Conservation (phyloP, 2,888 invertebrate species). For the Parnassius orleans region DNA sequence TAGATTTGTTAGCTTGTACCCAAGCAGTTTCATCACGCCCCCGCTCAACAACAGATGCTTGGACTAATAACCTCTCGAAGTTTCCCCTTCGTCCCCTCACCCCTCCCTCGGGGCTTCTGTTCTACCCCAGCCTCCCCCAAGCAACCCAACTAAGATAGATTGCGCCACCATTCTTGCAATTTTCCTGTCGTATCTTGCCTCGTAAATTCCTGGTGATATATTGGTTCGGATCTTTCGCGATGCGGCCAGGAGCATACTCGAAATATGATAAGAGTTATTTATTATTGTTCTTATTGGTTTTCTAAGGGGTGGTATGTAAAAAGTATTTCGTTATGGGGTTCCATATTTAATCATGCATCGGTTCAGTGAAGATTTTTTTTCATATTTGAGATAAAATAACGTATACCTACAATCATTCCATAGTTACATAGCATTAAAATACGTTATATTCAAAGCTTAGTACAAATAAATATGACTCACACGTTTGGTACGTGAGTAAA, state of each 20-base stretch:
- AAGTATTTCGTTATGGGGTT: conserved; percentile 51
- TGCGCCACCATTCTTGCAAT: conserved; percentile 96
- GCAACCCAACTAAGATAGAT: conserved; percentile 91
- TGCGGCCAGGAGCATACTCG: conserved; percentile 81
- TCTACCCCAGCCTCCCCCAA: conserved; percentile 72
- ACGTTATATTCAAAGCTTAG: conserved; percentile 1
- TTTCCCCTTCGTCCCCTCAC: conserved; percentile 70
- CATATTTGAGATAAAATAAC: no score
- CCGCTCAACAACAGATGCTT: conserved; percentile 82
- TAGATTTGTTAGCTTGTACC: conserved; percentile 81
- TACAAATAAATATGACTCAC: conserved; percentile 34
- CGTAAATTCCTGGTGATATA: conserved; percentile 93
- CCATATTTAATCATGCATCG: conserved; percentile 43
- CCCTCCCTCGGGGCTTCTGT: conserved; percentile 54
- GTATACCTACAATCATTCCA: no score
- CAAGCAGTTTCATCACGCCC: conserved; percentile 79
- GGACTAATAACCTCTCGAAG: conserved; percentile 83
- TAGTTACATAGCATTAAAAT: conserved; percentile 1
- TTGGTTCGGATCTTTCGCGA: conserved; percentile 83
- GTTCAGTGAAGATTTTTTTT: neutral
- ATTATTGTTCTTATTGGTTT: conserved; percentile 82
- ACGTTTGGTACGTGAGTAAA: conserved; percentile 35
- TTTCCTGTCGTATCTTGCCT: conserved; percentile 95
- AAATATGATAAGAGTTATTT: conserved; percentile 82
- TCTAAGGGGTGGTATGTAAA: conserved; percentile 62